phyloP scores from a whole-genome alignment of 2,888 invertebrate genomes.

The Poecilobothrus nobilitatus region DNA sequence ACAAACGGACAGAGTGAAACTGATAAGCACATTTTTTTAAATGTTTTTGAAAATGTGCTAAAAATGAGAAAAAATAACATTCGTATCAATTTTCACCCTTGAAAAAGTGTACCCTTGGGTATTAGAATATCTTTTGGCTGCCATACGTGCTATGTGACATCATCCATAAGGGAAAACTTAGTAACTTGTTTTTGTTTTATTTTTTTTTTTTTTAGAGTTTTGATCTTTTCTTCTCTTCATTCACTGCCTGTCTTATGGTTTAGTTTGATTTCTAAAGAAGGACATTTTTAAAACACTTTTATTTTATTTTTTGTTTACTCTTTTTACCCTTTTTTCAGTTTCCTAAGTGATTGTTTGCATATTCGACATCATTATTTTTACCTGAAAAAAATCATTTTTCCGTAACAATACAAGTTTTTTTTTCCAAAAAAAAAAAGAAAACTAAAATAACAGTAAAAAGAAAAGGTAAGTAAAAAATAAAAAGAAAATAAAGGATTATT shows the following conservation, averaged over 20 bases:
- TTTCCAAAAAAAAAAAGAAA: too few species aligned
- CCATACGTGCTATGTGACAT: background rate
- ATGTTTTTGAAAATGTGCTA: too few species aligned
- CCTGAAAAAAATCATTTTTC: background rate
- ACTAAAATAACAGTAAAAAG: too few species aligned
- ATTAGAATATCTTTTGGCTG: background rate
- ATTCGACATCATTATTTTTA: constrained; percentile 3
- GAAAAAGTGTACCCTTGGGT: background rate
- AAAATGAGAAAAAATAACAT: background rate
- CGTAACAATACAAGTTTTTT: too few species aligned
- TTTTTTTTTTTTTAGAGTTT: background rate
- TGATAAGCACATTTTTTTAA: too few species aligned
- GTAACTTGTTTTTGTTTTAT: background rate
- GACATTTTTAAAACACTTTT: too few species aligned
- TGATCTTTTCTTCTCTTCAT: background rate
- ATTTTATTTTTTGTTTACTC: background rate
- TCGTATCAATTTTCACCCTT: constrained; percentile 11
- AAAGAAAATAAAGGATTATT: background rate
- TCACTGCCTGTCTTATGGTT: background rate
- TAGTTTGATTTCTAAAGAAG: background rate
- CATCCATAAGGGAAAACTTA: background rate
- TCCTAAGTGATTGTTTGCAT: background rate
- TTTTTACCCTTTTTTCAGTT: background rate
- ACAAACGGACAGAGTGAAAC: too few species aligned
- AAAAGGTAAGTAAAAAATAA: background rate